Conservation (phyloP, 1,140 invertebrate species). For the Penaeus japonicus region DNA sequence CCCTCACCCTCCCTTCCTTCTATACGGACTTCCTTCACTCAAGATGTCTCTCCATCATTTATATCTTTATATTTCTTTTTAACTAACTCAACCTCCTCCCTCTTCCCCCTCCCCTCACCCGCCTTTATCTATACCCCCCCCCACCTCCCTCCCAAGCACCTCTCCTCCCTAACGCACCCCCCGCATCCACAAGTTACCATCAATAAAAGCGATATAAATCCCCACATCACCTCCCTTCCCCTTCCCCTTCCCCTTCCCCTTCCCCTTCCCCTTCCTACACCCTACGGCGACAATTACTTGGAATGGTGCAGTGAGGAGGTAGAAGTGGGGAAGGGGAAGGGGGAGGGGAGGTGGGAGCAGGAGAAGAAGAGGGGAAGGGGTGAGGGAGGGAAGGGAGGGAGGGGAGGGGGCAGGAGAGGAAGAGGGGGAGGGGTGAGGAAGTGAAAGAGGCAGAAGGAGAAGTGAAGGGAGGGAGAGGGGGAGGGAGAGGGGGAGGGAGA, state of each 20-base stretch:
- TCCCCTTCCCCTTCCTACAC: neutral
- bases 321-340: neutral
- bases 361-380: no score
- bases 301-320: neutral
- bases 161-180: no score
- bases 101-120: no score
- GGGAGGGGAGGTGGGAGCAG: neutral
- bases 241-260: neutral
- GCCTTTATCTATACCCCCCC: no score
- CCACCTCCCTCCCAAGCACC: no score
- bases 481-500: neutral
- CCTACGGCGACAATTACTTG: neutral
- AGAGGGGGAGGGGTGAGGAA: neutral
- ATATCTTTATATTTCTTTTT: no score
- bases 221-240: neutral
- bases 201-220: neutral
- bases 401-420: neutral
- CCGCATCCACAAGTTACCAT: no score
- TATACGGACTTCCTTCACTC: no score
- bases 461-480: neutral
- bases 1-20: no score
- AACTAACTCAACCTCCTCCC: no score
- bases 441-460: neutral
- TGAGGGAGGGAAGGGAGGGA: neutral
- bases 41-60: no score